These are phyloP conservation scores for Limenitis camilla DNA, from an alignment of 2,888 invertebrate species.

Conservation along the genomic window DNA sequence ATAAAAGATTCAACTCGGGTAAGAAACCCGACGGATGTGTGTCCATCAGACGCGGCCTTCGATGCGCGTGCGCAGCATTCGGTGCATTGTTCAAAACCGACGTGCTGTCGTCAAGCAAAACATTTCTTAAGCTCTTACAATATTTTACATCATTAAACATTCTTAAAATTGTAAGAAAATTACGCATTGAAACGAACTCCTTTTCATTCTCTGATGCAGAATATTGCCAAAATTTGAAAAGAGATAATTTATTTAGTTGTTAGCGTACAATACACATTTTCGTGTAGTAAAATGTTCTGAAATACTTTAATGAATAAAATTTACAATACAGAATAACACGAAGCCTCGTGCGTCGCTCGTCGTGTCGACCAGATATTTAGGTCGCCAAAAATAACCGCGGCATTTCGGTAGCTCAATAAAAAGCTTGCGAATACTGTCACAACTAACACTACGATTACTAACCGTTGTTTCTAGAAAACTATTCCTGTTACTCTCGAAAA, in stretches of 20 bases:
- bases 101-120: conserved; percentile 3
- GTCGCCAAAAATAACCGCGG: conserved; percentile 65
- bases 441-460: not conserved
- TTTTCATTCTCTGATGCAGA: too few relatives aligned
- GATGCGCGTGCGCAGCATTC: conserved; percentile 53
- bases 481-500: not conserved
- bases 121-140: not conserved
- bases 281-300: conserved; percentile 23
- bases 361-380: conserved; percentile 58
- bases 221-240: conserved; percentile 15
- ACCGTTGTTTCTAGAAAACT: too few relatives aligned
- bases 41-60: conserved; percentile 45
- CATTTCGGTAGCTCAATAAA: conserved; percentile 45
- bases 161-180: not conserved
- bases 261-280: conserved; percentile 21
- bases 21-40: conserved; percentile 42
- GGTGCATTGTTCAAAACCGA: conserved; percentile 27
- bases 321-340: conserved; percentile 24
- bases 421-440: conserved; percentile 25
- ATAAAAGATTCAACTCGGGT: conserved; percentile 52
- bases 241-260: not conserved
- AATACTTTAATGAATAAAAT: conserved; percentile 20
- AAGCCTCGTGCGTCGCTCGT: conserved; percentile 31
- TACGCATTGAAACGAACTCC: too few relatives aligned
- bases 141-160: not conserved